Percentiles rank a stretch among this genome's conserved stretches.
Evolutionary conservation across 1,140 invertebrate genomes (phyloP).

Genomic region (Laupala kohalensis): DNA sequence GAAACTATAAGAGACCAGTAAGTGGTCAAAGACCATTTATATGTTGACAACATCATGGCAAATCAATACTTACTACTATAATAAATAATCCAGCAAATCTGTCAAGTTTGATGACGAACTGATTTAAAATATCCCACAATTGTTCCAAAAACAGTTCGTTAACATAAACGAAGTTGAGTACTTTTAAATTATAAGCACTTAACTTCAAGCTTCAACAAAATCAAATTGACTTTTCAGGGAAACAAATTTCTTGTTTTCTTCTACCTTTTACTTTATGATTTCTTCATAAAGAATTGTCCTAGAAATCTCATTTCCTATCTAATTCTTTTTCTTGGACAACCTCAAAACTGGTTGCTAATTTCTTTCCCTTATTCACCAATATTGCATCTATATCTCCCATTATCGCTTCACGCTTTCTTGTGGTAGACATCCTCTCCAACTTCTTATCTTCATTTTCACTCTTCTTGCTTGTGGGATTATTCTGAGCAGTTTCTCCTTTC

Average conservation of each 20-base stretch:
- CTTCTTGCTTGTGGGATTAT: slow-evolving; percentile 1
- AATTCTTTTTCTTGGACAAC: not conserved
- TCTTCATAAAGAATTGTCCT: not conserved
- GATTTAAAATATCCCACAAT: not conserved
- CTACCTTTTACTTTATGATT: not conserved
- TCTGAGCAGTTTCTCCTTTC: not conserved
- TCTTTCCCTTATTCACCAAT: not conserved
- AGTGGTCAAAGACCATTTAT: too few relatives aligned
- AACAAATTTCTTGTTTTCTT: not conserved
- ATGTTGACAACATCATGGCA: not conserved
- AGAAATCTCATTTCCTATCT: not conserved
- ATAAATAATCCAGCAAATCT: not conserved
- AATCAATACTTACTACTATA: not conserved
- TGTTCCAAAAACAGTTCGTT: not conserved
- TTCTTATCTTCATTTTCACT: slow-evolving; percentile 1
- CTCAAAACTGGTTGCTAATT: not conserved
- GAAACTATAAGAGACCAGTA: too few relatives aligned
- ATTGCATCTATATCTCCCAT: not conserved
- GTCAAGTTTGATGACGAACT: not conserved
- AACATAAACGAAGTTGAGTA: not conserved
- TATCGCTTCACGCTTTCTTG: slow-evolving; percentile 4
- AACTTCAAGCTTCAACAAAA: not conserved
- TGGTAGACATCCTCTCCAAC: not conserved
- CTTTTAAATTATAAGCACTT: not conserved
- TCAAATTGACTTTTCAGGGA: not conserved